A percentile compares a stretch with the other conserved stretches of the same genome.
Evolutionary conservation across 1,140 invertebrate species (phyloP).

Genomic region (Drosophila lacertosa): DNA sequence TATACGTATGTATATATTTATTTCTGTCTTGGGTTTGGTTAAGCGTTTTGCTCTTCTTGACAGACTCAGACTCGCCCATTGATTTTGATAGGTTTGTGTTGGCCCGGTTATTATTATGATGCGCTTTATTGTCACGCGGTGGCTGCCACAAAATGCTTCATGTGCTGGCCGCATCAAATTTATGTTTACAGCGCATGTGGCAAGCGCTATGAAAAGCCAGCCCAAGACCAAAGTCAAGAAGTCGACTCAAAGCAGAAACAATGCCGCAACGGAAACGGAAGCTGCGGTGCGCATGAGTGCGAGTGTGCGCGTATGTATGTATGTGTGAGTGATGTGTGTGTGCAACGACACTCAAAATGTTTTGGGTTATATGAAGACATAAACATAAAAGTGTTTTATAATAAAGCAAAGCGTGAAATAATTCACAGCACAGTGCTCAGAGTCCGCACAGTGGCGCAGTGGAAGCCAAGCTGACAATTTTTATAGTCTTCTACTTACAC

Average conservation of each 20-base stretch:
- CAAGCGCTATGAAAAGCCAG: conserved; percentile 67
- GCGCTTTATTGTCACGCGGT: conserved; percentile 76
- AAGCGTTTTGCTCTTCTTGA: conserved; percentile 26
- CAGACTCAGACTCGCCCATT: conserved; percentile 45
- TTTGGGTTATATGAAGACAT: conserved; percentile 79
- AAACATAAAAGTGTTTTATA: conserved; percentile 81
- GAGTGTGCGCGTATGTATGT: conserved; percentile 15
- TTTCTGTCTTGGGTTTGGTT: background rate
- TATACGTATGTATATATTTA: background rate
- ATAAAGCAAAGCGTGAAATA: conserved; percentile 82
- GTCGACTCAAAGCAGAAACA: conserved; percentile 40
- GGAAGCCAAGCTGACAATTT: conserved; percentile 73
- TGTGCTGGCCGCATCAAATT: conserved; percentile 67
- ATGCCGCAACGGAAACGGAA: conserved; percentile 61
- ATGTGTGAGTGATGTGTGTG: conserved; percentile 14
- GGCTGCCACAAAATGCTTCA: conserved; percentile 51
- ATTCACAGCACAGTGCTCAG: conserved; percentile 66
- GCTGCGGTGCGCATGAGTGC: conserved; percentile 32
- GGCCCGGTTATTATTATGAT: conserved; percentile 61
- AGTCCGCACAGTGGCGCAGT: conserved; percentile 32
- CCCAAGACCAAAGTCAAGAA: conserved; percentile 19
- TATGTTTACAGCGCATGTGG: conserved; percentile 77
- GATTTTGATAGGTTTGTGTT: conserved; percentile 44
- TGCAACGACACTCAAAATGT: conserved; percentile 62
- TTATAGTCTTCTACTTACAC: conserved; percentile 61